Evolutionary conservation across 2,113 vertebrate genomes (phyloP).

Genomic region (Hypomesus transpacificus): DNA sequence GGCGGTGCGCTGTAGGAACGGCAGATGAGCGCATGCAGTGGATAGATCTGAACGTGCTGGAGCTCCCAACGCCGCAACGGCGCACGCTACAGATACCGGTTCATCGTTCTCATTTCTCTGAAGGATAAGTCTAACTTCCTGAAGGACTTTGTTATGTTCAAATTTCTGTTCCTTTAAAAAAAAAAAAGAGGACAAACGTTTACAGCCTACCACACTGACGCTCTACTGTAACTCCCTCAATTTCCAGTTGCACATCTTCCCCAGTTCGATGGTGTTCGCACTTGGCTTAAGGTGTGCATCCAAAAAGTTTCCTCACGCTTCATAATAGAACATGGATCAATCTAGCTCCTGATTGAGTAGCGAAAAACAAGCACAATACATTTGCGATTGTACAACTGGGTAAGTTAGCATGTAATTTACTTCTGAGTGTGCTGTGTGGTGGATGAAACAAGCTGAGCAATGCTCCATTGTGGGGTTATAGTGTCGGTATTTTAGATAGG

Average conservation of each 20-base stretch:
- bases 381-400: constrained; percentile 45
- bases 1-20: constrained; percentile 71
- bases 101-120: constrained; percentile 68
- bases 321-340: constrained; percentile 61
- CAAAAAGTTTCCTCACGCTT: constrained; percentile 80
- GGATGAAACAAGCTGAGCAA: constrained; percentile 1
- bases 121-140: constrained; percentile 63
- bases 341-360: constrained; percentile 61
- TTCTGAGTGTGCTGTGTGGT: neutral
- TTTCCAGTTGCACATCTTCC: constrained; percentile 16
- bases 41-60: constrained; percentile 77
- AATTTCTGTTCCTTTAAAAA: constrained; percentile 50
- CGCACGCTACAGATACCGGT: constrained; percentile 68
- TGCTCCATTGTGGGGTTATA: constrained; percentile 20
- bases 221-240: constrained; percentile 9
- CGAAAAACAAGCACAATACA: constrained; percentile 12
- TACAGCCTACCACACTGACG: constrained; percentile 17
- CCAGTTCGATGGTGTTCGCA: constrained; percentile 14
- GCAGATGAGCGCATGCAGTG: constrained; percentile 73
- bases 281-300: constrained; percentile 16
- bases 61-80: constrained; percentile 73
- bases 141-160: constrained; percentile 53
- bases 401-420: constrained; percentile 46
- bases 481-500: too few relatives aligned
- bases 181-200: constrained; percentile 18